Base-by-base conservation (phyloP, 2,797 vertebrate species). In the Philypnodon macrostomus region DNA sequence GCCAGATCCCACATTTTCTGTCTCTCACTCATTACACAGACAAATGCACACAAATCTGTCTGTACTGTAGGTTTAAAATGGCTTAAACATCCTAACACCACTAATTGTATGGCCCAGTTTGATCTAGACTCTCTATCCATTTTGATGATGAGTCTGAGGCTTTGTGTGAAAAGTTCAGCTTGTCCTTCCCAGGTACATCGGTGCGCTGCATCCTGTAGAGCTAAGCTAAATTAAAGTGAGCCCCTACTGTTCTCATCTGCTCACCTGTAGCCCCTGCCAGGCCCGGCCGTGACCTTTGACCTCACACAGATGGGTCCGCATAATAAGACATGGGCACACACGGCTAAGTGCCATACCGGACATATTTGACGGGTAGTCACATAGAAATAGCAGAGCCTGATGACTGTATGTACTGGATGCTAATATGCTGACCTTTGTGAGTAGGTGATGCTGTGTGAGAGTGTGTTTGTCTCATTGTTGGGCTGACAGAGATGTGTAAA, bases 211-310 rank as follows among this genome's bases (percentile, higher is more conserved):
- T 82, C 87, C 83, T 70, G 85, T 84, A 78, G 84, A 29, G 82
- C 81, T 79, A 77, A 60, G 88, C 89, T 91, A 92, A 93, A 93
- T 92, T 92, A 89, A 85, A 63, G 69, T 87, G 87, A 91, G 85
- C 90, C 88, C 85, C 92, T 83, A 91, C 92, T 91, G 92, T 85
- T 92, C 87, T 61, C 88, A 82, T 86, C 85, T 85, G 86, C 74
- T 85, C 81, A 87, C 86, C 85, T 83, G 76, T 54, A 21, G 89
- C 84, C 86, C 23, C 73, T 57, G 81, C 88, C 90, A 79, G 84
- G 85, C 89, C 88, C 77, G 0, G 19, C 42, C 58, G 67, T 71
- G 88, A 91, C 90, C 90, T 79, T 26, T 85, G 90, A 82, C 72
- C 90, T 68, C 63, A 76, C 68, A 74, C 93, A 94, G 91, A 93